Conservation (phyloP, 2,797 vertebrate genomes). For the Graptemys geographica region DNA sequence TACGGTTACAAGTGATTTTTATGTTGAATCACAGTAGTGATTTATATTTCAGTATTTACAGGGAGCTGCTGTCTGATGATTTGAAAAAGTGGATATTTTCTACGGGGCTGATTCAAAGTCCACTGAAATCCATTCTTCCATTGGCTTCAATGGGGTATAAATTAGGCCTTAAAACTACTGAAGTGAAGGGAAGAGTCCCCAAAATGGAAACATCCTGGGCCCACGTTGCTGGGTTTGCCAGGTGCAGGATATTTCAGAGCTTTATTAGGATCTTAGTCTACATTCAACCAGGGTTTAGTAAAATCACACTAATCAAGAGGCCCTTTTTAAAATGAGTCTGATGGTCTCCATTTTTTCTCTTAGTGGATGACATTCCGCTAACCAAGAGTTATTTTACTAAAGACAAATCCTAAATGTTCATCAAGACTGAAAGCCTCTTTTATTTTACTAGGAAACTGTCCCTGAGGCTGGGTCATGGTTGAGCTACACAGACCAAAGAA, state of each 20-base stretch:
- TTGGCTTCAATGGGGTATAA: constrained; percentile 1
- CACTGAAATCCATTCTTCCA: not conserved
- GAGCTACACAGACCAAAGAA: not conserved
- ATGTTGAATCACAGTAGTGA: not conserved
- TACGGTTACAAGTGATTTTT: not conserved
- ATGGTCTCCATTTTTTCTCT: constrained; percentile 22
- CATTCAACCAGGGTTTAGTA: constrained; percentile 22
- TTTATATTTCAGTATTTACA: not conserved
- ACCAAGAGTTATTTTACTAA: not conserved
- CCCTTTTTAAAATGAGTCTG: constrained; percentile 11
- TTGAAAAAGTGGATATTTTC: constrained; percentile 27
- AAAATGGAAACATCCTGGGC: constrained; percentile 35
- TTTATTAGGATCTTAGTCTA: not conserved
- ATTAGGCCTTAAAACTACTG: constrained; percentile 1
- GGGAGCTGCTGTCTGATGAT: not conserved
- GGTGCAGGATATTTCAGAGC: not conserved
- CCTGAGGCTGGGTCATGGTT: not conserved
- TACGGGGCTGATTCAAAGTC: constrained; percentile 10
- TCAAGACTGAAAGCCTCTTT: not conserved
- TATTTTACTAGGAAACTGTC: not conserved
- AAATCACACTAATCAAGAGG: not conserved
- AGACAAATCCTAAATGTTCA: constrained; percentile 6
- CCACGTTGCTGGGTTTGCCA: constrained; percentile 33
- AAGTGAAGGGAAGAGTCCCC: not conserved
- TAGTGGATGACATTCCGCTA: not conserved